phyloP scores from a whole-genome alignment of 2,113 vertebrate genomes.

The Chloropsis hardwickii region DNA sequence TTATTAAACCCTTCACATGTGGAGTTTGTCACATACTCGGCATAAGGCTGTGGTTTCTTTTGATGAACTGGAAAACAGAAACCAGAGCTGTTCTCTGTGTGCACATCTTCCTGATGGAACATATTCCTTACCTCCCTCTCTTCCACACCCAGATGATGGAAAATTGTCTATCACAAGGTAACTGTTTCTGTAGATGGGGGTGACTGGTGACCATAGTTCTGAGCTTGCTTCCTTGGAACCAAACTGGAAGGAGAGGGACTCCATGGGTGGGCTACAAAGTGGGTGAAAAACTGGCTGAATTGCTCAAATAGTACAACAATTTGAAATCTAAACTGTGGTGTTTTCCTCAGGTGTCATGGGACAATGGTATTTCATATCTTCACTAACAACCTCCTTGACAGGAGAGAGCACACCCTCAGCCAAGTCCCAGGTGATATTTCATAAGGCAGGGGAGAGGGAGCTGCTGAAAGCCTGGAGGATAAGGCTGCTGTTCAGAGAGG shows the following conservation, averaged over 20 bases:
- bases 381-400: background rate
- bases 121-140: accelerated
- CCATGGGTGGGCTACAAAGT: background rate
- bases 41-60: background rate
- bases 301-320: background rate
- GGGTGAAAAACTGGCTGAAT: background rate
- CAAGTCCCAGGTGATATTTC: background rate
- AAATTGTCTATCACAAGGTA: background rate
- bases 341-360: background rate
- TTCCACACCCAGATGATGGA: background rate
- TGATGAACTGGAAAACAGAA: background rate
- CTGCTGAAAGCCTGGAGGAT: background rate
- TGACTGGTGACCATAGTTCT: background rate
- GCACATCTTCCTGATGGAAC: background rate
- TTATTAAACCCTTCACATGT: background rate
- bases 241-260: background rate
- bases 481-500: background rate
- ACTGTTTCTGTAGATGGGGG: background rate
- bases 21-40: background rate
- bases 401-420: background rate
- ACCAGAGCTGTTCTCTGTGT: background rate
- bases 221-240: background rate
- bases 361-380: background rate
- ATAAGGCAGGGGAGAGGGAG: background rate
- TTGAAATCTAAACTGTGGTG: background rate